Base-by-base conservation (phyloP, 2,797 vertebrate genomes). In the Helarctos malayanus region DNA sequence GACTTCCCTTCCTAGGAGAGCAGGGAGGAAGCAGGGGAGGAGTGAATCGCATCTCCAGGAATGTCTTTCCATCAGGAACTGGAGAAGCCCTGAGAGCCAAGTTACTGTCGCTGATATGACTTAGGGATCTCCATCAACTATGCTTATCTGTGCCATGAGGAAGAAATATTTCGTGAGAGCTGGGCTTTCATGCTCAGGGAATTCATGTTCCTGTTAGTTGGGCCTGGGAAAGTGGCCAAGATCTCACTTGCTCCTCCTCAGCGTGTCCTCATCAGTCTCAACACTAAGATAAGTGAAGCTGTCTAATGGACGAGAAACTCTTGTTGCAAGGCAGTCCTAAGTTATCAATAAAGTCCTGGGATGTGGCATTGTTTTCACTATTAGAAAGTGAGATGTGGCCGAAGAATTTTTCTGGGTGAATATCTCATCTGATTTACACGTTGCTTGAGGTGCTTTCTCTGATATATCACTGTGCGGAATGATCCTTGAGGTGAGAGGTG, bases 161-260 rank as follows among this genome's bases (percentile, higher is more conserved):
- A 97, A 96, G 90, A 95, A 80, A 85, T 95, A 89, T 91, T 91
- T 95, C 14, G n/a, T 89, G 83, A 95, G 68, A 91, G 75, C 35
- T 89, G 52, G 69, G 23, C 69, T 97, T 96, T 81, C 88, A 41
- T 32, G 71, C 63, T 94, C 47, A n/a, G 83, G 76, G 80, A 93
- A 96, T 92, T 96, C 76, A 81, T 38, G 38, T 95, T 79, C 57
- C 56, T 92, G 25, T 80, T 83, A 92, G 57, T 63, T 68, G 23
- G n/a, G 11, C 56, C 81, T 32, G 85, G 81, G 94, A 92, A 94
- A 4, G 10, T 56, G 6, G 84, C 81, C 97, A 96, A 93, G 84
- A 91, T 38, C 81, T 94, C 84, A 84, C 54, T 81, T 90, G 87
- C 89, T 92, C 29, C 71, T 88, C 49, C 92, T 73, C 35, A 90